Evolutionary conservation across 2,888 invertebrate genomes (phyloP), one percentile per base, ranked within the genome.

Genomic region (Nysson spinosus): DNA sequence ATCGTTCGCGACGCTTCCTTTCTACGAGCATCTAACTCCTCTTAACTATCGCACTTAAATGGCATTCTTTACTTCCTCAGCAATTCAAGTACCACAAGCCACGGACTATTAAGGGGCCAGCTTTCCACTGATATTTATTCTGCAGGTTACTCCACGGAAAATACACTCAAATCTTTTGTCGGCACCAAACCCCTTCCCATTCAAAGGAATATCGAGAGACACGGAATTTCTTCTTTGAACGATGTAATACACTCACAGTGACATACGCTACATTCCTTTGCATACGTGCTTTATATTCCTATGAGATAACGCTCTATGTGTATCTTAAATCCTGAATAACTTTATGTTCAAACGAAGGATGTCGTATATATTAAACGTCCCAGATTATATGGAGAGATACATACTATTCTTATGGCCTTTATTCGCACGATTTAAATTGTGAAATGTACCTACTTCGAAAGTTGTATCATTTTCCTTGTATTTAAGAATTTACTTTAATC

Each of bases 1-100:
- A 70, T 69, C 72, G 77, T 75, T 77, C 74, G 69, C 72, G 72
- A 73, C 74, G 71, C 69, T 72, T 74, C 78, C 74, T 72, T 73
- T 66, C 72, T 61, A 70, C 66, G 67, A 70, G 61, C 75, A 58
- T 68, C 72, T 73, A 80, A 80, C 78, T 75, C 70, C 70, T 66
- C 70, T 79, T 72, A 79, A 80, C 78, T 75, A 65, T 79, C 81
- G 69, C 65, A 63, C 61, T 74, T 75, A 77, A 81, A 75, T 69
- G 68, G 58, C 72, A 77, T 69, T 78, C 76, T 79, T 77, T 70
- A 72, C 73, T 77, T 52, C 56, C 57, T 51, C 24, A 44, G 64
- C 52, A 46, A 51, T 63, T 64, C 49, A 47, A 60, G 42, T 52
- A 42, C 66, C 49, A 11, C 54, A 69, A 77, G 72, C 65, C 55